Percentiles rank a stretch among this genome's conserved stretches.
Evolutionary conservation across 2,113 vertebrate genomes (phyloP).

Genomic region (Capreolus pygargus): DNA sequence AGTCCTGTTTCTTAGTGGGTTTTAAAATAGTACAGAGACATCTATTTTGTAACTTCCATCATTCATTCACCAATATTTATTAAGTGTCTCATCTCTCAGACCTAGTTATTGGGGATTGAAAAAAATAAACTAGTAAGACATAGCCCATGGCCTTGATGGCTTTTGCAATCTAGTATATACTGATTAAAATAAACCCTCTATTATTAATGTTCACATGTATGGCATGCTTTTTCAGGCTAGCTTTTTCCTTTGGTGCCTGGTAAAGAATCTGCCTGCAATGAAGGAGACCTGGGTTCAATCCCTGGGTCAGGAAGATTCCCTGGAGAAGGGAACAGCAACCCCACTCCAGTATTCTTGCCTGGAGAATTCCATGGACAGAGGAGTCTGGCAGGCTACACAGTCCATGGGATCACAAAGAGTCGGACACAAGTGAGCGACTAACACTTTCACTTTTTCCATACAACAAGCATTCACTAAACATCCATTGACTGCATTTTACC

Average conservation of each 20-base stretch:
- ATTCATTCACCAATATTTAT: background rate
- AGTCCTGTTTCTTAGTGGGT: background rate
- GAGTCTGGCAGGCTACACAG: background rate
- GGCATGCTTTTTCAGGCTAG: background rate
- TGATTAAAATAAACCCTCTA: background rate
- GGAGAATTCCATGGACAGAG: background rate
- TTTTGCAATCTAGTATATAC: background rate
- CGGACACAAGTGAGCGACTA: background rate
- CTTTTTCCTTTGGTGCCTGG: background rate
- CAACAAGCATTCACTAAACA: background rate
- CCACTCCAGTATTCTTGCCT: background rate
- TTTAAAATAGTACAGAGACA: background rate
- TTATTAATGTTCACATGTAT: background rate
- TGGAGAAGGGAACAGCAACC: background rate
- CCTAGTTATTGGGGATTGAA: background rate
- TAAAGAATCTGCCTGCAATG: background rate
- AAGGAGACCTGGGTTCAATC: background rate
- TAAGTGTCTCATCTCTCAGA: background rate
- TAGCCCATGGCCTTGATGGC: background rate
- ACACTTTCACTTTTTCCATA: background rate
- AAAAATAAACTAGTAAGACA: background rate
- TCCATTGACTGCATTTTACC: background rate
- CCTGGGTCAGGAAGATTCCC: background rate
- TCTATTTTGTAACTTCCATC: background rate
- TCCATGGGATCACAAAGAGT: background rate